A percentile compares a stretch with the other conserved stretches of the same genome.
These are phyloP conservation scores for Diabrotica balteata DNA, from an alignment of 2,888 invertebrate species.

Conservation along the genomic window DNA sequence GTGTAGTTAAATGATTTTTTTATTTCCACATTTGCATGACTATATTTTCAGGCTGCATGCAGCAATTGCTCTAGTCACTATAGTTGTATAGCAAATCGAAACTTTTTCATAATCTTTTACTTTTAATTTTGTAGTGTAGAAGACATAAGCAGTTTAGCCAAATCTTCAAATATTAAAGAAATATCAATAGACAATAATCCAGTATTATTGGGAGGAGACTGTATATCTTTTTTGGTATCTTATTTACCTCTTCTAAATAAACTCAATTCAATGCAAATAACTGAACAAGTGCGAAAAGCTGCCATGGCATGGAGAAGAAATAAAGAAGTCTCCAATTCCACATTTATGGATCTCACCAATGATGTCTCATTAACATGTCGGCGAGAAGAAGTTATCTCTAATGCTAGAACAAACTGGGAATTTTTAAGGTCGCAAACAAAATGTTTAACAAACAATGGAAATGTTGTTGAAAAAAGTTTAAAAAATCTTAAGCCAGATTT, in stretches of 20 bases:
- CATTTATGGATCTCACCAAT: slow-evolving; percentile 69
- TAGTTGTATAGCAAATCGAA: too few relatives aligned
- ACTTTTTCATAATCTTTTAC: too few relatives aligned
- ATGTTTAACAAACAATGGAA: slow-evolving; percentile 61
- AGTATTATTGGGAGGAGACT: slow-evolving; percentile 80
- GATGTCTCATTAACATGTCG: slow-evolving; percentile 68
- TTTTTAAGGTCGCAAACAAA: slow-evolving; percentile 72
- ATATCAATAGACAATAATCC: slow-evolving; percentile 89
- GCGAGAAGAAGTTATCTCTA: slow-evolving; percentile 84
- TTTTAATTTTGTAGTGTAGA: slow-evolving; percentile 68
- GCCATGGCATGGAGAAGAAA: slow-evolving; percentile 82
- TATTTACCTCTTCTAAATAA: slow-evolving; percentile 77
- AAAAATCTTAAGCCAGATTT: slow-evolving; percentile 56
- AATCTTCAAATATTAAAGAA: slow-evolving; percentile 79
- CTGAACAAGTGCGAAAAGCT: slow-evolving; percentile 74
- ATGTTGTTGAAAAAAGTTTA: slow-evolving; percentile 48
- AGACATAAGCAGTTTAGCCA: slow-evolving; percentile 83
- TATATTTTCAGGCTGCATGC: too few relatives aligned
- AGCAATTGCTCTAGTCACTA: too few relatives aligned
- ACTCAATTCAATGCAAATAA: slow-evolving; percentile 80
- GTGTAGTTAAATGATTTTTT: too few relatives aligned
- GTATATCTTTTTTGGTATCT: slow-evolving; percentile 81
- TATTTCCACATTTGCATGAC: too few relatives aligned
- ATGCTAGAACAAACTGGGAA: slow-evolving; percentile 89
- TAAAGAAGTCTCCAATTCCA: slow-evolving; percentile 75